These are phyloP conservation scores for Drosophila quinaria DNA, from an alignment of 2,888 invertebrate species.

Conservation along the genomic window DNA sequence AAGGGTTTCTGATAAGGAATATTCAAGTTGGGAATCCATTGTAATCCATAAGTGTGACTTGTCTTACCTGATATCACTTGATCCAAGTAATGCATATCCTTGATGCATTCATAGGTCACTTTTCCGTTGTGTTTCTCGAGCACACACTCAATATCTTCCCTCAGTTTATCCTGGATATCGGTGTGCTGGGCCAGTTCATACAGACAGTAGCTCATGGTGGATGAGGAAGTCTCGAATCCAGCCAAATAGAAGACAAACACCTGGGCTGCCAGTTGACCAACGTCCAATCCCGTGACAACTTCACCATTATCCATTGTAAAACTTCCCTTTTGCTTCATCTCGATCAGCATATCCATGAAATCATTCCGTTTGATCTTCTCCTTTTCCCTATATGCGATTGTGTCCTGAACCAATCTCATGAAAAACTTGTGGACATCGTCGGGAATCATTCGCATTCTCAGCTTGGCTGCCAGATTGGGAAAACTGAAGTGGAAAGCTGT, in stretches of 20 bases:
- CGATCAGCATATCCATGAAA: constrained; percentile 86
- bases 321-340: constrained; percentile 78
- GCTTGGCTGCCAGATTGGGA: constrained; percentile 62
- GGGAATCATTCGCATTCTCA: constrained; percentile 64
- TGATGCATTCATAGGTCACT: constrained; percentile 83
- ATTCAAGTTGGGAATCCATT: not conserved
- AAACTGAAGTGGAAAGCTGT: constrained; percentile 56
- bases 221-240: constrained; percentile 87
- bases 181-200: constrained; percentile 86
- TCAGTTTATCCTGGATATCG: constrained; percentile 85
- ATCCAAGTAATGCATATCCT: constrained; percentile 86
- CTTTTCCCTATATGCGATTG: constrained; percentile 83
- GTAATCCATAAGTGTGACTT: rapidly evolving
- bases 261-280: constrained; percentile 86
- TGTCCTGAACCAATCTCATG: constrained; percentile 82
- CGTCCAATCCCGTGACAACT: constrained; percentile 57
- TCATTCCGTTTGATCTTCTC: constrained; percentile 85
- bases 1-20: constrained; percentile 86
- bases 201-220: constrained; percentile 85
- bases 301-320: constrained; percentile 68
- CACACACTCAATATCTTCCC: constrained; percentile 85
- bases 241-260: constrained; percentile 87
- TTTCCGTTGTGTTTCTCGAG: constrained; percentile 82
- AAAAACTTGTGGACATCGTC: constrained; percentile 79
- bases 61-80: constrained; percentile 85